Evolutionary conservation across 2,888 invertebrate species (phyloP).

Genomic region (Limenitis camilla): DNA sequence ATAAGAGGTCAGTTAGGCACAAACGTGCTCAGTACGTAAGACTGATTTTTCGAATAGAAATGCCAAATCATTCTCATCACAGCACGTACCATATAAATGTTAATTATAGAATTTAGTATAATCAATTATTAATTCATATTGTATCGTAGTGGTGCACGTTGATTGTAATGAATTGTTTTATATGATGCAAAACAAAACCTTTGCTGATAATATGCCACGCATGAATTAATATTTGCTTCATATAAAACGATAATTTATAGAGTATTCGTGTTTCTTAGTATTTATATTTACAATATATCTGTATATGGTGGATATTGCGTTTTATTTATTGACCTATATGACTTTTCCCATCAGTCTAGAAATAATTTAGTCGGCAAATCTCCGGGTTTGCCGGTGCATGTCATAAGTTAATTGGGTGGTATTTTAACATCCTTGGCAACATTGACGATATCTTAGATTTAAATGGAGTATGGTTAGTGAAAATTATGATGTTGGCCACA

Average conservation of each 20-base stretch:
- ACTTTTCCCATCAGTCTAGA: no score
- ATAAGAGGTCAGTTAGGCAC: slow-evolving; percentile 1
- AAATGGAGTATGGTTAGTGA: no score
- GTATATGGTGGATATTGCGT: slow-evolving; percentile 33
- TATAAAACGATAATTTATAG: slow-evolving; percentile 24
- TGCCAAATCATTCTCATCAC: slow-evolving; percentile 38
- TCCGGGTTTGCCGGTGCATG: no score
- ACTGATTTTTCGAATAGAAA: slow-evolving; percentile 61
- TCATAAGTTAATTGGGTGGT: no score
- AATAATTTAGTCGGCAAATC: no score
- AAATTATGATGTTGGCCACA: no score
- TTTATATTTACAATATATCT: slow-evolving; percentile 56
- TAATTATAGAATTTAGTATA: slow-evolving; percentile 16
- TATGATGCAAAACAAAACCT: slow-evolving; percentile 1
- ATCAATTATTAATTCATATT: slow-evolving; percentile 2
- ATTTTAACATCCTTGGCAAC: no score
- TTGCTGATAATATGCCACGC: neutral
- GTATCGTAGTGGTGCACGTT: slow-evolving; percentile 9
- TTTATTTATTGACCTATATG: slow-evolving; percentile 18
- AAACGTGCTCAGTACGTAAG: slow-evolving; percentile 59
- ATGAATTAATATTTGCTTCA: slow-evolving; percentile 2
- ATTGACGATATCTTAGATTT: no score
- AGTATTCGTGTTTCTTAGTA: slow-evolving; percentile 40
- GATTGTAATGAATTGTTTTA: slow-evolving; percentile 5
- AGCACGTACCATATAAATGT: slow-evolving; percentile 34